Conservation (phyloP, 2,888 invertebrate genomes). For the Podabrus alpinus region DNA sequence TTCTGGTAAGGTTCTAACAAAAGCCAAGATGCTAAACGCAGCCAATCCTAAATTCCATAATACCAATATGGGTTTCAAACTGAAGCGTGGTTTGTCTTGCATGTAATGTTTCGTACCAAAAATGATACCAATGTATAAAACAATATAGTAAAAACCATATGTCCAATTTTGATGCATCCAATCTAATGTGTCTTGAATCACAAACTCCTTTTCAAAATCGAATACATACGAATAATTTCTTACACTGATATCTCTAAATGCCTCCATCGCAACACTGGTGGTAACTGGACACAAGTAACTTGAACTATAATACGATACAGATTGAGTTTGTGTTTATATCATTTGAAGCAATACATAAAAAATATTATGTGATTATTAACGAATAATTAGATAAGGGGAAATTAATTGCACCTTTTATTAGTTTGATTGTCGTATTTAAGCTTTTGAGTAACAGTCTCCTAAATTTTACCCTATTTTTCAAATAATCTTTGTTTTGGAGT, state of each 20-base stretch:
- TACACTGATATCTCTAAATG: background rate
- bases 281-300: no score
- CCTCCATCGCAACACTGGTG: no score
- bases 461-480: no score
- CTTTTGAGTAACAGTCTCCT: no score
- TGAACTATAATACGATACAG: no score
- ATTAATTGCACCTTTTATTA: no score
- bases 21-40: slow-evolving; percentile 93
- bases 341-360: no score
- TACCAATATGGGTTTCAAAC: slow-evolving; percentile 82
- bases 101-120: slow-evolving; percentile 93
- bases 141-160: slow-evolving; percentile 82
- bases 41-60: slow-evolving; percentile 93
- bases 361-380: no score
- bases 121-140: slow-evolving; percentile 90
- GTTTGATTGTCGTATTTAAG: no score
- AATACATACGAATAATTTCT: slow-evolving; percentile 69
- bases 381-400: no score
- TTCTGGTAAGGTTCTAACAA: slow-evolving; percentile 91
- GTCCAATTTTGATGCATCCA: slow-evolving; percentile 99
- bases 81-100: slow-evolving; percentile 88
- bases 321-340: no score
- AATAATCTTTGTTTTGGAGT: no score
- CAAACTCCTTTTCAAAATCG: slow-evolving; percentile 93
- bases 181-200: slow-evolving; percentile 82